phyloP scores from a whole-genome alignment of 2,113 vertebrate species.

The Lynx canadensis region DNA sequence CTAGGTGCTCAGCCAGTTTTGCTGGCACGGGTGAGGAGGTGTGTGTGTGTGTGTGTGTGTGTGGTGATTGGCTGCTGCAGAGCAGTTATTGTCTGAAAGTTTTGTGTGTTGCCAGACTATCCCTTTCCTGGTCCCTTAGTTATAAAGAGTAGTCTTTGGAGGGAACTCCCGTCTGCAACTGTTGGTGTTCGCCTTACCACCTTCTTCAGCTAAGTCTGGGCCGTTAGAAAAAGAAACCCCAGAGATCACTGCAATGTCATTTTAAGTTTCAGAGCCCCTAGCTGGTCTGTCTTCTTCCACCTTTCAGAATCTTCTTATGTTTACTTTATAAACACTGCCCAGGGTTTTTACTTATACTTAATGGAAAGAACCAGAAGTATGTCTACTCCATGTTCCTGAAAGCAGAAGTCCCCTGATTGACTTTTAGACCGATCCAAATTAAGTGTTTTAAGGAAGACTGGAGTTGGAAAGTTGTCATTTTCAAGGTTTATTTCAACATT shows the following conservation, averaged over 20 bases:
- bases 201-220: not conserved
- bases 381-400: not conserved
- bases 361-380: not conserved
- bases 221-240: not conserved
- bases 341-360: not conserved
- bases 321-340: not conserved
- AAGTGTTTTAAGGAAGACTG: constrained; percentile 30
- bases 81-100: not conserved
- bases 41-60: not conserved
- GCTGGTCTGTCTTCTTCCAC: not conserved
- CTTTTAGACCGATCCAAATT: not conserved
- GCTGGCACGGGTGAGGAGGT: not conserved
- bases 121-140: not conserved
- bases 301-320: not conserved
- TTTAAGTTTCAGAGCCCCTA: not conserved
- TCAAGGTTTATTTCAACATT: constrained; percentile 19
- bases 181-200: not conserved
- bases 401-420: not conserved
- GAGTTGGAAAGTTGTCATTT: not conserved
- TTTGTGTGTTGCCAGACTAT: not conserved
- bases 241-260: not conserved
- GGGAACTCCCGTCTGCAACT: not conserved
- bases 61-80: not conserved
- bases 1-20: not conserved
- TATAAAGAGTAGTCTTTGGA: not conserved